These are phyloP conservation scores for Drosophila incognita DNA, from an alignment of 2,888 invertebrate species.

Conservation along the genomic window DNA sequence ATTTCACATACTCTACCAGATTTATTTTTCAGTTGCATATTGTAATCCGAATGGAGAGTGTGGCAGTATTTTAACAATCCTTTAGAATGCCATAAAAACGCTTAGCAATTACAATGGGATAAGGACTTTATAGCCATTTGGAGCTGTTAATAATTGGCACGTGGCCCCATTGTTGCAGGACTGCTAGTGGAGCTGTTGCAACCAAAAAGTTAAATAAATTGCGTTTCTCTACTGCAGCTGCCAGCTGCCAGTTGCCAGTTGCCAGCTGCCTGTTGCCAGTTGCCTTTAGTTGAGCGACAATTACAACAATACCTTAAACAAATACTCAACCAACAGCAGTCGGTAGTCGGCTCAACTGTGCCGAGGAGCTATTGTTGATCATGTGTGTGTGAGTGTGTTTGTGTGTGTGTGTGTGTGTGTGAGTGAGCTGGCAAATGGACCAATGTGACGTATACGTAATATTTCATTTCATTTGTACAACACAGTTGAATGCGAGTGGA, in stretches of 20 bases:
- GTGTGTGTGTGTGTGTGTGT: slow-evolving; percentile 33
- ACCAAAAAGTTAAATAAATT: slow-evolving; percentile 51
- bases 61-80: slow-evolving; percentile 30
- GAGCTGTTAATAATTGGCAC: slow-evolving; percentile 56
- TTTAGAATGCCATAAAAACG: not conserved
- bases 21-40: not conserved
- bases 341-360: slow-evolving; percentile 31
- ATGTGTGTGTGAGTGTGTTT: slow-evolving; percentile 21
- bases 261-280: slow-evolving; percentile 9
- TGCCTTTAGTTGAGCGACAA: slow-evolving; percentile 44
- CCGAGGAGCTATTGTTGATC: slow-evolving; percentile 29
- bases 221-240: slow-evolving; percentile 23
- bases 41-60: slow-evolving; percentile 35
- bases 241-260: slow-evolving; percentile 6
- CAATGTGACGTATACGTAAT: slow-evolving; percentile 79
- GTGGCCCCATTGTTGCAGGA: slow-evolving; percentile 11
- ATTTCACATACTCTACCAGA: not conserved
- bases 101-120: slow-evolving; percentile 6
- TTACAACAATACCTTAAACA: slow-evolving; percentile 75
- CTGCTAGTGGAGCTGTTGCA: slow-evolving; percentile 27
- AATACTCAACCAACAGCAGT: slow-evolving; percentile 52
- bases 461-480: slow-evolving; percentile 77
- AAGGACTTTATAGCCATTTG: not conserved
- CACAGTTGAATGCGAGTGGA: slow-evolving; percentile 37
- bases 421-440: slow-evolving; percentile 66